Base-by-base conservation (phyloP, 2,113 vertebrate species). In the Labrus mixtus region DNA sequence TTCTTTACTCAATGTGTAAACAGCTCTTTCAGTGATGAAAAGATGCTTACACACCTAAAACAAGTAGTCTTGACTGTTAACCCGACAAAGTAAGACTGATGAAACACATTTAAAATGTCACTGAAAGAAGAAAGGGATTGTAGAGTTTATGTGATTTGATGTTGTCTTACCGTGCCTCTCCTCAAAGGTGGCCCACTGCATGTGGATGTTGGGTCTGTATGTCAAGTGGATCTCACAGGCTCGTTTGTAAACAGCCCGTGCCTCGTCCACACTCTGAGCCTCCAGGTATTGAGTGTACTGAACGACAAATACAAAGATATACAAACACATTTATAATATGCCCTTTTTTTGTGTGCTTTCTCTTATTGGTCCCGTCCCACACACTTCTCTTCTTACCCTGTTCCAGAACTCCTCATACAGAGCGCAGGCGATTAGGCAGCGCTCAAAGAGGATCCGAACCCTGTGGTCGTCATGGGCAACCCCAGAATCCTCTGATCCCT, bases 401-500 rank as follows among this genome's bases (percentile, higher is more conserved):
- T 89, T 91, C 96, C 96, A 97, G 81, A 95, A 95, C 83, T 96
- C 96, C 84, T 96, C 96, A 56, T 96, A 97, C 61, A 96, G 92
- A 11, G 96, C 95, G 12, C 96, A 96, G 73, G 96, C 95, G 22
- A 96, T 96, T 73, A 96, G 85, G 67, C 96, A 96, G 63, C 96
- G 96, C 79, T 97, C 96, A 53, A 95, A 96, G 6, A 97, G 90
- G 12, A 96, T 87, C 19, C 94, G 91, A 53, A 95, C 88, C 11
- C 95, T 91, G 37, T 89, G 66, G 60, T 95, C 95, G 0, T 87
- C 84, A 0, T 65, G 83, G 11, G 82, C 33, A 25, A 84, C 72
- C 3, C 19, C 25, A 25, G 62, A 19, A n/a, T 56, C 79, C 19
- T 72, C 75, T 23, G 36, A 83, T 19, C 1, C 67, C 41, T 87